Evolutionary conservation across 2,113 vertebrate species (phyloP).

Genomic region (Cynoglossus semilaevis): DNA sequence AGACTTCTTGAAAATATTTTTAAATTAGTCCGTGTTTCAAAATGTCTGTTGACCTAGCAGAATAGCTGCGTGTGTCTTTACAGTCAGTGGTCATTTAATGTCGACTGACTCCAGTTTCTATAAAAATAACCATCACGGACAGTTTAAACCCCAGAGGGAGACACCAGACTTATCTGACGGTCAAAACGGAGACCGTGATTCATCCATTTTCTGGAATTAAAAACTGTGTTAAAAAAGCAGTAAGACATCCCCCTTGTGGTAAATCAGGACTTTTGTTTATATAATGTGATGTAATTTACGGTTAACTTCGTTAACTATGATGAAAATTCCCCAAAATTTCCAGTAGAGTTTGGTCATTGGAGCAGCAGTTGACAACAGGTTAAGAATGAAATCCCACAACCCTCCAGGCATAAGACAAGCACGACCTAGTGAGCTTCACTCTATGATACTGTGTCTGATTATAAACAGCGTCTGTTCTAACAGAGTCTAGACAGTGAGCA

Average conservation of each 20-base stretch:
- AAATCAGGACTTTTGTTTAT: too few relatives aligned
- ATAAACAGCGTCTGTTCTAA: too few relatives aligned
- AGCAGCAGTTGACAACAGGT: too few relatives aligned
- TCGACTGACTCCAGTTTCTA: background rate
- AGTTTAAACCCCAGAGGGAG: background rate
- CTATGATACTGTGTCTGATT: too few relatives aligned
- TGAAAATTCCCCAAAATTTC: too few relatives aligned
- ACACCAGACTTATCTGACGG: background rate
- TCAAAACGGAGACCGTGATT: conserved; percentile 40
- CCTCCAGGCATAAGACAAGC: too few relatives aligned
- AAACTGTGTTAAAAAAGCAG: conserved; percentile 42
- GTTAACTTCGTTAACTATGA: too few relatives aligned
- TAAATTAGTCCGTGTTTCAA: background rate
- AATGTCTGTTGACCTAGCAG: background rate
- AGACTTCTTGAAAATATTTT: too few relatives aligned
- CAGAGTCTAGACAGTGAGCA: conserved; percentile 8
- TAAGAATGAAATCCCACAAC: too few relatives aligned
- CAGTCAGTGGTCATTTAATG: background rate
- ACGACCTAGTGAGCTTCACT: too few relatives aligned
- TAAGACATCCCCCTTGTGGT: conserved; percentile 11
- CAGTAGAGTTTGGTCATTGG: too few relatives aligned
- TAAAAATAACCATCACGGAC: background rate
- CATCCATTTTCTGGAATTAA: conserved; percentile 58
- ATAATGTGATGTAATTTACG: too few relatives aligned
- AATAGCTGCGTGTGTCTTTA: background rate